A percentile compares a stretch with the other conserved stretches of the same genome.
phyloP scores from a whole-genome alignment of 2,888 invertebrate genomes.

The Agrochola lota region DNA sequence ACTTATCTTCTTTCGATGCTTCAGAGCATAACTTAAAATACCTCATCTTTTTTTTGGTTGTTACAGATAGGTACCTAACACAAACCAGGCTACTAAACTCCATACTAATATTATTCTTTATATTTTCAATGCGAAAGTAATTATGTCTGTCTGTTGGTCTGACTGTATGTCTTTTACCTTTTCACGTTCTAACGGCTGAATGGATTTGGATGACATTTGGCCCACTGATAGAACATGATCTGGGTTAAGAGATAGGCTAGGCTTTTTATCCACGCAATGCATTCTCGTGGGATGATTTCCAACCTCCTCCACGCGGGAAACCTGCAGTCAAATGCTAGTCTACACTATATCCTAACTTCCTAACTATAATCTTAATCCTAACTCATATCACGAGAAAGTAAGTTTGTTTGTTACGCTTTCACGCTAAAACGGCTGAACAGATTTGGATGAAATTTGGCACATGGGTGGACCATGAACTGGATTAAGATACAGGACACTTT shows the following conservation, averaged over 20 bases:
- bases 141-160: background rate
- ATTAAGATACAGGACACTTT: too few relatives aligned
- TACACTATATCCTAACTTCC: too few relatives aligned
- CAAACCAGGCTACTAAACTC: background rate
- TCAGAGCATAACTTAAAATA: background rate
- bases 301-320: too few relatives aligned
- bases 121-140: background rate
- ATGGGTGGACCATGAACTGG: too few relatives aligned
- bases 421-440: too few relatives aligned
- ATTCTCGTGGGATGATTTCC: background rate
- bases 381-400: too few relatives aligned
- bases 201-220: background rate
- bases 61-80: background rate
- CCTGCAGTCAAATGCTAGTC: too few relatives aligned
- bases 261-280: background rate
- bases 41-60: background rate
- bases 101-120: background rate
- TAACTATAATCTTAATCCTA: too few relatives aligned
- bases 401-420: too few relatives aligned
- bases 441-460: too few relatives aligned
- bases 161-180: background rate
- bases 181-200: background rate
- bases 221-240: background rate
- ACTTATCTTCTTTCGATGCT: too few relatives aligned
- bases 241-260: background rate